These are phyloP conservation scores for Thunnus thynnus DNA, from an alignment of 2,113 vertebrate species.

Conservation along the genomic window DNA sequence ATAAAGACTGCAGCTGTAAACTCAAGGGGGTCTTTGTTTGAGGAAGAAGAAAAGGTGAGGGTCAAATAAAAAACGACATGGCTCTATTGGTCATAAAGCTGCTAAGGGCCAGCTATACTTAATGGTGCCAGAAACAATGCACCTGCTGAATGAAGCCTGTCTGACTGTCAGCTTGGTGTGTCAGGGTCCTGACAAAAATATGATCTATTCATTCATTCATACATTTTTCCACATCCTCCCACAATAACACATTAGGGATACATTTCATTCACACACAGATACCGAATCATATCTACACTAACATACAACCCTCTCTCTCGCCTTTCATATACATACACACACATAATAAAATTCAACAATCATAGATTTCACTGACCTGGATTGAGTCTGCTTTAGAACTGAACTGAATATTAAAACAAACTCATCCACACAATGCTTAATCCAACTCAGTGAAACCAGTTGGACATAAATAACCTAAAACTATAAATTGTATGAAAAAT, in stretches of 20 bases:
- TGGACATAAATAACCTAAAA: not conserved
- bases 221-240: not conserved
- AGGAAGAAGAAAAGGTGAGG: too few species aligned
- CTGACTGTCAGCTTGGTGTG: constrained; percentile 9
- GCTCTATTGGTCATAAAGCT: too few species aligned
- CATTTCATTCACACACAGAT: constrained; percentile 7
- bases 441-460: not conserved
- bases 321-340: not conserved
- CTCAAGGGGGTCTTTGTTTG: not conserved
- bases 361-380: constrained; percentile 17
- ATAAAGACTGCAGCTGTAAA: too few species aligned
- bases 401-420: too few species aligned
- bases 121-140: too few species aligned
- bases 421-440: not conserved
- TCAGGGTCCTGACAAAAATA: constrained; percentile 1
- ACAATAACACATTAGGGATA: not conserved
- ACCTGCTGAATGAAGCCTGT: not conserved
- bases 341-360: constrained; percentile 3
- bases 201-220: not conserved
- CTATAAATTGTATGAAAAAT: not conserved
- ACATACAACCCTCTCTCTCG: not conserved
- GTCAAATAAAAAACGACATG: too few species aligned
- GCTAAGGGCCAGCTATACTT: not conserved
- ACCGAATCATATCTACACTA: not conserved
- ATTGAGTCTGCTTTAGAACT: not conserved